Conservation (phyloP, 2,797 vertebrate species). For the Gymnocypris eckloni region DNA sequence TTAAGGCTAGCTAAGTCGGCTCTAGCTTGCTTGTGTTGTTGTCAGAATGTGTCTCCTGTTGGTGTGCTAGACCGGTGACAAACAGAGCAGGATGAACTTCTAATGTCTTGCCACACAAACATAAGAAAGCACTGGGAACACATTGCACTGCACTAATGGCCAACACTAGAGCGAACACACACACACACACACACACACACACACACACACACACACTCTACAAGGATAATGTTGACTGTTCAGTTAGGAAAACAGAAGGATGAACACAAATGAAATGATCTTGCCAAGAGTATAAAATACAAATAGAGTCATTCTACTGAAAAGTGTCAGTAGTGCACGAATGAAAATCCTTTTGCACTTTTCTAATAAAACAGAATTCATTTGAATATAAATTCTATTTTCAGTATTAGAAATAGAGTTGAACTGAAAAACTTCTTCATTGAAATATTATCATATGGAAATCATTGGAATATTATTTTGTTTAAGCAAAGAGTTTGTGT, state of each 20-base stretch:
- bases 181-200: background rate
- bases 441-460: background rate
- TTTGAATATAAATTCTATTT: background rate
- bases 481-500: background rate
- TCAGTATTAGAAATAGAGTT: background rate
- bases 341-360: background rate
- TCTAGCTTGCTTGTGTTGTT: constrained; percentile 43
- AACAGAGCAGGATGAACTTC: constrained; percentile 57
- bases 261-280: background rate
- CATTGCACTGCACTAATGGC: constrained; percentile 28
- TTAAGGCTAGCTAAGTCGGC: constrained; percentile 30
- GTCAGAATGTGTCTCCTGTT: constrained; percentile 31
- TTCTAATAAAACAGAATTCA: background rate
- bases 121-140: constrained; percentile 27
- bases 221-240: background rate
- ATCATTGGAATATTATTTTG: background rate
- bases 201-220: too few species aligned
- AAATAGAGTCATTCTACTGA: background rate
- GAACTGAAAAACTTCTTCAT: background rate
- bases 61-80: constrained; percentile 35
- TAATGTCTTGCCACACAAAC: constrained; percentile 47
- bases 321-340: background rate
- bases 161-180: constrained; percentile 7
- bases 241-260: background rate
- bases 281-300: background rate